Evolutionary conservation across 2,113 vertebrate species (phyloP).

Genomic region (Felis catus): F.catus_Fca126_mat1.0 CM031420.1:137141501-137142000

Average conservation of each 20-base stretch:
- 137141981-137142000: neutral
- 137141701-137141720: neutral
- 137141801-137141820: neutral
- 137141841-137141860: neutral
- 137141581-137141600: neutral
- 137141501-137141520: neutral
- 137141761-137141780: neutral
- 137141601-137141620: neutral
- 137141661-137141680: neutral
- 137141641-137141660: neutral
- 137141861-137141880: neutral
- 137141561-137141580: neutral
- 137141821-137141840: neutral
- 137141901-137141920: neutral
- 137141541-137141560: neutral
- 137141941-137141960: conserved; percentile 36
- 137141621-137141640: neutral
- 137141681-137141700: neutral
- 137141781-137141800: neutral
- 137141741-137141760: neutral
- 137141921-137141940: conserved; percentile 21
- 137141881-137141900: neutral
- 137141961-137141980: neutral
- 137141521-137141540: neutral
- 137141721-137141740: neutral